Base-by-base conservation (phyloP, 2,113 vertebrate genomes). In the Jacana jacana region DNA sequence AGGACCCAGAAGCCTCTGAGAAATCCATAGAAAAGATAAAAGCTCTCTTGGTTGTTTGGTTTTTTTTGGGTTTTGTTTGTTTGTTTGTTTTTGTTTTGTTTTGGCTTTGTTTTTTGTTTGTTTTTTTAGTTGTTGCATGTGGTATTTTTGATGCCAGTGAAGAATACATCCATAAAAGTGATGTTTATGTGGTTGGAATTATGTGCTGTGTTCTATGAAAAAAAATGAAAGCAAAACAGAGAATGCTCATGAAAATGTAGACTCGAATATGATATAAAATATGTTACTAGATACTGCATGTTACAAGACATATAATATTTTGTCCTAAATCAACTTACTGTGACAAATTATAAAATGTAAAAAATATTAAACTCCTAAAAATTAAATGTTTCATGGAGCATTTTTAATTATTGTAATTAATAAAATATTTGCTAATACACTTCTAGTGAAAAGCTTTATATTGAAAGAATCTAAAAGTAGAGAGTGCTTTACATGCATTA, bases 1-100 rank as follows among this genome's bases (percentile, higher is more conserved):
- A 39, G 89, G 48, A 92, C 7, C 30, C 33, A 96, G 60, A 84
- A 96, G 42, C 70, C 42, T 93, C 80, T 91, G 75, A 94, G 94
- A 97, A 95, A 92, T 85, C 87, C 66, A 71, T 14, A 58, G 10
- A 20, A 69, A 95, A 91, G 76, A 51, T 77, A 16, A 17, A 85
- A 80, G 23, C 8, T 81, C 52, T 95, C 61, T 35, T 84, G 60
- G 77, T 40, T 42, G 10, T 37, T 77, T 37, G 8, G 0, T 85
- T 72, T 54, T 15, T 63, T n/a, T 40, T 42, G 10, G n/a, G n/a
- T n/a, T 37, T 77, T 37, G 8, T 0, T 85, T 72, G 49, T 15
- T 63, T n/a, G 46, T 12, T 84, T 69, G 93, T 55, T 95, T n/a
- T n/a, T n/a, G n/a, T n/a, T n/a, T n/a, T n/a, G n/a, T n/a, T n/a